Base-by-base conservation (phyloP, 2,888 invertebrate species). In the Drosophila engyochracea region DNA sequence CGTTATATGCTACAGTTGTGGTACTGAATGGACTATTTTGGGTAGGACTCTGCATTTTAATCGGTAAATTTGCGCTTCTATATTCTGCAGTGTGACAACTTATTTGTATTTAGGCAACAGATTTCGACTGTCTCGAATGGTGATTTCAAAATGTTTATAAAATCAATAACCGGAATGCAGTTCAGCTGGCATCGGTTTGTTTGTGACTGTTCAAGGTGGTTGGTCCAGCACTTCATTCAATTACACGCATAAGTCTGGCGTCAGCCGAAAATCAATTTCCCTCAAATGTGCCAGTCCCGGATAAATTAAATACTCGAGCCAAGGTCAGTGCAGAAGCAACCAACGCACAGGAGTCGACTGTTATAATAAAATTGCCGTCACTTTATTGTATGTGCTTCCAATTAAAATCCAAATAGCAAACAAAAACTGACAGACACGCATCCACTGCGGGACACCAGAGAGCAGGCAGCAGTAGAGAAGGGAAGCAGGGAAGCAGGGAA, bases 381-480 rank as follows among this genome's bases (percentile, higher is more conserved):
- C 10, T 22, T 33, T 33, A 60, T 55, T 55, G 70, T 68, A 47
- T 70, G 69, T 52, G 72, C 57, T 57, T 72, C 70, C 87, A 89
- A 89, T 84, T 84, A 89, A 89, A 89, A 81, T 73, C 81, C 70
- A 89, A 84, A 83, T 85, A 74, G 65, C 77, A 82, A 80, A 83
- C 81, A 88, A 85, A 76, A 74, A 73, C 61, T 25, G 41, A 41
- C 47, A 25, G 25, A 25, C 9, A 47, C 52, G 30, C 41, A 53
- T 54, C 10, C 39, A 22, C 31, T 28, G 31, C 12, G 39, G 12
- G 31, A 19, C 4, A 30, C n/a, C 30, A 28, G 25, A 51, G 39
- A 10, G 31, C 25, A 33, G 33, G 51, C 64, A 16, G 28, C 31
- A 16, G 35, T 16, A 4, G 19, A 9, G 25, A 28, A 39, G 57